These are phyloP conservation scores for Anoura caudifer DNA, from an alignment of 2,113 vertebrate species.

Conservation along the genomic window DNA sequence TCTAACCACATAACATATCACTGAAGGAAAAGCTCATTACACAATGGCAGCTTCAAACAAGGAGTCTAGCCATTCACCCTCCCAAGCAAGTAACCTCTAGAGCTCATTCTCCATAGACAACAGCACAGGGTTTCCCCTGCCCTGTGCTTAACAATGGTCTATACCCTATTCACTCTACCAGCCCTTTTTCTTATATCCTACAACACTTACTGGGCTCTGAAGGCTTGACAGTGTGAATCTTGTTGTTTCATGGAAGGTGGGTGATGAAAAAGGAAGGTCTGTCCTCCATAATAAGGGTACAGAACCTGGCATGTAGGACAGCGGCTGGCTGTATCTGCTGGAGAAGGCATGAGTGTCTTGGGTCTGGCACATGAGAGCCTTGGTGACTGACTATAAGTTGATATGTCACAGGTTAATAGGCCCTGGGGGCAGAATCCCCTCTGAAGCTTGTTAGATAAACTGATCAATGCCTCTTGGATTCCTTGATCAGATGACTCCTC, in stretches of 20 bases:
- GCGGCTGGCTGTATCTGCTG: not conserved
- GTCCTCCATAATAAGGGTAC: not conserved
- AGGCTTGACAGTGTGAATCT: not conserved
- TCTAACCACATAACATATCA: not conserved
- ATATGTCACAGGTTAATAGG: not conserved
- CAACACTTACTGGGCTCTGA: not conserved
- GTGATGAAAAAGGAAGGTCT: not conserved
- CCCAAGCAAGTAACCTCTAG: not conserved
- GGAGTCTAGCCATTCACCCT: not conserved
- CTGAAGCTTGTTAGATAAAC: constrained; percentile 42
- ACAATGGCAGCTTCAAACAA: not conserved
- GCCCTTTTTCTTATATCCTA: not conserved
- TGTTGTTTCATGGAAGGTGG: not conserved
- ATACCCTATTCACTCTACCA: not conserved
- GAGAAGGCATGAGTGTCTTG: not conserved
- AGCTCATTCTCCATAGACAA: not conserved
- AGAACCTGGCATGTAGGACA: not conserved
- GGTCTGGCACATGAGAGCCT: not conserved
- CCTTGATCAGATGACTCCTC: not conserved
- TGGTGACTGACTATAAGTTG: not conserved
- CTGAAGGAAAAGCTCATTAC: not conserved
- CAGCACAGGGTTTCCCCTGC: not conserved
- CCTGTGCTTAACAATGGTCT: not conserved
- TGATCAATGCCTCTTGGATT: not conserved
- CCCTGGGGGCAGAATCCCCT: not conserved